These are phyloP conservation scores for Notechis scutatus DNA, from an alignment of 2,113 vertebrate genomes.

Conservation along the genomic window DNA sequence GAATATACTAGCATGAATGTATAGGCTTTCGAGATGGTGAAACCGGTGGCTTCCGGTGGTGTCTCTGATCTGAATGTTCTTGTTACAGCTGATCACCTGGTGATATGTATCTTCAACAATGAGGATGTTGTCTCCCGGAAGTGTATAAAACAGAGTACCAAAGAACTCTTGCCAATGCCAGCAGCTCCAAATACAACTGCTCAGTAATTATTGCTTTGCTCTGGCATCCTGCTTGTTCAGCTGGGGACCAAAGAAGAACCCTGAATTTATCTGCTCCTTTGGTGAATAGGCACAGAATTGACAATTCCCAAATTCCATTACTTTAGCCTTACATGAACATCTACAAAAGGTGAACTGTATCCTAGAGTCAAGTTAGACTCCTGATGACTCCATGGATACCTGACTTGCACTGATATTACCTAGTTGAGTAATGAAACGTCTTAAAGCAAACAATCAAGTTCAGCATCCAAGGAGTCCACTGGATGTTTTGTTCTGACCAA, in stretches of 20 bases:
- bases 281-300: not conserved
- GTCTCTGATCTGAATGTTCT: slow-evolving; percentile 73
- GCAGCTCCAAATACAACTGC: slow-evolving; percentile 69
- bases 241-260: not conserved
- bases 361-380: too few species aligned
- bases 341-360: too few species aligned
- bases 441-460: too few species aligned
- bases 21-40: slow-evolving; percentile 72
- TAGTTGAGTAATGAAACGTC: too few species aligned
- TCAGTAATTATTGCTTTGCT: slow-evolving; percentile 67
- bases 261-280: slow-evolving; percentile 15
- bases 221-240: slow-evolving; percentile 59
- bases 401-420: too few species aligned
- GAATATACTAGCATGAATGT: slow-evolving; percentile 74
- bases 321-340: too few species aligned
- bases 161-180: slow-evolving; percentile 72
- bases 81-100: slow-evolving; percentile 74
- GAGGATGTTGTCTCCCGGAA: slow-evolving; percentile 67
- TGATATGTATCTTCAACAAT: slow-evolving; percentile 71
- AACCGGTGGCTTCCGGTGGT: slow-evolving; percentile 75
- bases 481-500: too few species aligned
- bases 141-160: slow-evolving; percentile 67
- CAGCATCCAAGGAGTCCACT: not conserved
- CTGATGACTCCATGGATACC: too few species aligned
- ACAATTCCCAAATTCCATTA: too few species aligned